Percentiles rank a stretch among this genome's conserved stretches.
phyloP scores from a whole-genome alignment of 2,797 vertebrate species.

The Jordanella pulchra region DNA sequence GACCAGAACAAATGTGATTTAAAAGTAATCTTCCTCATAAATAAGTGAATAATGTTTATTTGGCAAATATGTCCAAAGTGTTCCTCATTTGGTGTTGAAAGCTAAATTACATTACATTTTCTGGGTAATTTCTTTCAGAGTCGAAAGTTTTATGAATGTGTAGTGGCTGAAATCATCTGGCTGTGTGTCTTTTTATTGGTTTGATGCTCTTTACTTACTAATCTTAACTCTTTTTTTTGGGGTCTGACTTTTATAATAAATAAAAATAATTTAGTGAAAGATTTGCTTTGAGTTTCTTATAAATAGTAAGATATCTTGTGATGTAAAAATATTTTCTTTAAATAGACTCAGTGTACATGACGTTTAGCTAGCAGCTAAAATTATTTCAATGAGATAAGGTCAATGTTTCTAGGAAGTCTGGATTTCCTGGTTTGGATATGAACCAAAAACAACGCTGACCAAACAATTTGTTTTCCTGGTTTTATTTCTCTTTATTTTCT shows the following conservation, averaged over 20 bases:
- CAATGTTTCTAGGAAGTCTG: background rate
- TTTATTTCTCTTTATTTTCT: too few relatives aligned
- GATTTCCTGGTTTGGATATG: too few relatives aligned
- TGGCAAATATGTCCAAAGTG: background rate
- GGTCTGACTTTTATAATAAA: constrained; percentile 77
- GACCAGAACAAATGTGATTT: background rate
- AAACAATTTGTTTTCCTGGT: too few relatives aligned
- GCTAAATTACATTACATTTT: background rate
- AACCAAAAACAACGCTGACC: too few relatives aligned
- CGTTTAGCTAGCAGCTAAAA: background rate
- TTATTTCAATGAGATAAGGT: background rate
- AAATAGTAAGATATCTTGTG: background rate
- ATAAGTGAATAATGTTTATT: background rate
- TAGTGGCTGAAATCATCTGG: constrained; percentile 58
- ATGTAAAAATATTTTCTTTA: too few relatives aligned
- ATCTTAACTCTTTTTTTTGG: constrained; percentile 76
- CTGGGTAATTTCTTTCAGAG: background rate
- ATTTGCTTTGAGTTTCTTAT: constrained; percentile 34
- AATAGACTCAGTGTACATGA: too few relatives aligned
- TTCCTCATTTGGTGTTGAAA: background rate
- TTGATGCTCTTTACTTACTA: constrained; percentile 68
- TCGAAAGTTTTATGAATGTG: constrained; percentile 24
- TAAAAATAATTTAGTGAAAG: constrained; percentile 63
- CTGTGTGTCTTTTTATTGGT: constrained; percentile 61
- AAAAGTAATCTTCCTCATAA: background rate